Evolutionary conservation across 2,797 vertebrate species (phyloP).

Genomic region (Menidia menidia): DNA sequence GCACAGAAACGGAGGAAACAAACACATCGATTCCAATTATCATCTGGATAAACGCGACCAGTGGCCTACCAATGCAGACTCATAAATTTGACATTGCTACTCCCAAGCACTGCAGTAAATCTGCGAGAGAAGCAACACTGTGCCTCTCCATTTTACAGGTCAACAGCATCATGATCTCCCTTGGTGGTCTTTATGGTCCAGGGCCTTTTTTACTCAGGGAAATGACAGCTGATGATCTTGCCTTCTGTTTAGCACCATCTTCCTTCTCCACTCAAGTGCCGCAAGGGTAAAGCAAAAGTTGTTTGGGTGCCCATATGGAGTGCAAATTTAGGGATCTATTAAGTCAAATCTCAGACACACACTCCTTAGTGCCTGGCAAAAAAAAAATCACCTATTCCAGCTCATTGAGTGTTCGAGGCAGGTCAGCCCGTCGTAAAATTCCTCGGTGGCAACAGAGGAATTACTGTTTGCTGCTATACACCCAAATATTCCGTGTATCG

Average conservation of each 20-base stretch:
- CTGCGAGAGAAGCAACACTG: slow-evolving; percentile 56
- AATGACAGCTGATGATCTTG: neutral
- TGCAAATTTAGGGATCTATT: slow-evolving; percentile 51
- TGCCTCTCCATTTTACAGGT: slow-evolving; percentile 56
- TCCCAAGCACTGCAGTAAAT: slow-evolving; percentile 74
- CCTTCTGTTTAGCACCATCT: slow-evolving; percentile 28
- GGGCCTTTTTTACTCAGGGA: slow-evolving; percentile 17
- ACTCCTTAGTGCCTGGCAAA: slow-evolving; percentile 31
- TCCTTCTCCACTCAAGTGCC: slow-evolving; percentile 32
- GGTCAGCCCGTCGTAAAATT: slow-evolving; percentile 64
- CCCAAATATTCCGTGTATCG: slow-evolving; percentile 69
- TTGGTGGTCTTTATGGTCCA: slow-evolving; percentile 42
- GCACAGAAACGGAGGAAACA: slow-evolving; percentile 56
- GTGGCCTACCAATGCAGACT: slow-evolving; percentile 45
- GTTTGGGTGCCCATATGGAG: slow-evolving; percentile 24
- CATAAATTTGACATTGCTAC: slow-evolving; percentile 54
- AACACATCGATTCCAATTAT: slow-evolving; percentile 67
- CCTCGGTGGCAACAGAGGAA: slow-evolving; percentile 69
- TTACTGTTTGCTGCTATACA: slow-evolving; percentile 56
- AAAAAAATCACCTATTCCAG: slow-evolving; percentile 33
- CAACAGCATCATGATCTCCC: slow-evolving; percentile 50
- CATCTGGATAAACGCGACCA: slow-evolving; percentile 57
- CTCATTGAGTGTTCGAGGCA: slow-evolving; percentile 64
- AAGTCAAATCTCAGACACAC: slow-evolving; percentile 45
- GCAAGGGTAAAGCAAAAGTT: slow-evolving; percentile 66